phyloP scores from a whole-genome alignment of 1,140 invertebrate genomes.

The Archegozetes longisetosus region DNA sequence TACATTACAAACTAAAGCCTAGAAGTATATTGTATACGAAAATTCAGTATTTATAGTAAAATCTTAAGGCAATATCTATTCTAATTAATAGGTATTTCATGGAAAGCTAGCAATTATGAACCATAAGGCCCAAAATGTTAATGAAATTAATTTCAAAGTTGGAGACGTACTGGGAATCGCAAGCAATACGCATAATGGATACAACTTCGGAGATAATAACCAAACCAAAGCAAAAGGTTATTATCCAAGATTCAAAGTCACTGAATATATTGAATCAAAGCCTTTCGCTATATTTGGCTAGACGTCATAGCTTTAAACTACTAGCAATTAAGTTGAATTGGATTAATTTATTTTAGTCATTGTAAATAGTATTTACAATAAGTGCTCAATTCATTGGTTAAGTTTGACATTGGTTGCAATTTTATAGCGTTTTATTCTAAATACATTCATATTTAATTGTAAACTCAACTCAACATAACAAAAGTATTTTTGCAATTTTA shows the following conservation, averaged over 20 bases:
- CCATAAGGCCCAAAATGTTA: constrained; percentile 42
- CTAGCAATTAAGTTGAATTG: too few species aligned
- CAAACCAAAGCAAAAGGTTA: not conserved
- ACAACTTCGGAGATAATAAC: constrained; percentile 22
- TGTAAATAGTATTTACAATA: too few species aligned
- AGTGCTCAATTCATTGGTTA: too few species aligned
- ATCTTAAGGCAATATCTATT: not conserved
- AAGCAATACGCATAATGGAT: constrained; percentile 92
- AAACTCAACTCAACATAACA: too few species aligned
- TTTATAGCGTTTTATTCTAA: too few species aligned
- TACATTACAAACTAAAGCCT: too few species aligned
- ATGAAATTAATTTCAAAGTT: constrained; percentile 52
- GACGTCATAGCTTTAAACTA: too few species aligned
- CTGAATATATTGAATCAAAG: constrained; percentile 1
- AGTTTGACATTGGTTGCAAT: too few species aligned
- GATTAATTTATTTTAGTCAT: too few species aligned
- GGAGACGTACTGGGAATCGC: constrained; percentile 64
- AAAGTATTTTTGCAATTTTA: too few species aligned
- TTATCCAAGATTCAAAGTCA: constrained; percentile 13
- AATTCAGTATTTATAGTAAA: not conserved
- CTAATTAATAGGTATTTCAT: constrained; percentile 33
- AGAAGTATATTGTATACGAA: too few species aligned
- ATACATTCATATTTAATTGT: too few species aligned
- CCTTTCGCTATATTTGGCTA: not conserved
- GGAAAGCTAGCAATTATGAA: constrained; percentile 54